Base-by-base conservation (phyloP, 2,113 vertebrate species). In the Parotia lawesii region DNA sequence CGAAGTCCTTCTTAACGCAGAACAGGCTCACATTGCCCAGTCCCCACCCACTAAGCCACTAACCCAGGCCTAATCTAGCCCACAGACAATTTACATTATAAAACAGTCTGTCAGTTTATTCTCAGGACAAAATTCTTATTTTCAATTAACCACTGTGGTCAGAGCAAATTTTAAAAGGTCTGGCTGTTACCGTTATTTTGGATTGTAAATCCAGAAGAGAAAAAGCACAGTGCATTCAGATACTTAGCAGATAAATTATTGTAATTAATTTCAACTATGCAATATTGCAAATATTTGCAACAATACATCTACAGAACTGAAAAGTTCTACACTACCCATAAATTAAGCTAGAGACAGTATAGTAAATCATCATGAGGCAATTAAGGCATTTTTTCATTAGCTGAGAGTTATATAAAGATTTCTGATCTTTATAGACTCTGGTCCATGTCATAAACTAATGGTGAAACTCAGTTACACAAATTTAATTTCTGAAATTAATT, bases 401-500 rank as follows among this genome's bases (percentile, higher is more conserved):
- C 3, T 86, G 18, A 89, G 19, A 56, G 16, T 53, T 67, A 38
- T 12, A 72, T 10, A 31, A 54, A 66, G 21, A 33, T 82, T 58
- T 54, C n/a, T 45, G 23, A 40, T 73, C 28, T 72, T 90, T 65
- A 84, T 4, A n/a, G 37, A 44, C 42, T 62, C 17, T 33, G 11
- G 48, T 17, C 51, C 23, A 89, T 69, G 40, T 54, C 17, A 42
- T 81, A 93, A 83, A 74, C 76, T 89, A 56, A 8, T 50, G 64
- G 73, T 69, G 15, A 79, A 90, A 97, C 28, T 86, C 82, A 76
- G 81, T 94, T 86, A 96, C 15, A 95, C n/a, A 75, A 79, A 87
- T 90, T 85, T 92, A 93, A 95, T 94, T 95, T 92, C 75, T 86
- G 66, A 95, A 92, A 85, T 61, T 38, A 96, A 77, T 91, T 89